These are phyloP conservation scores for Poeciliopsis gracilis DNA, from an alignment of 2,797 vertebrate genomes.

Conservation along the genomic window DNA sequence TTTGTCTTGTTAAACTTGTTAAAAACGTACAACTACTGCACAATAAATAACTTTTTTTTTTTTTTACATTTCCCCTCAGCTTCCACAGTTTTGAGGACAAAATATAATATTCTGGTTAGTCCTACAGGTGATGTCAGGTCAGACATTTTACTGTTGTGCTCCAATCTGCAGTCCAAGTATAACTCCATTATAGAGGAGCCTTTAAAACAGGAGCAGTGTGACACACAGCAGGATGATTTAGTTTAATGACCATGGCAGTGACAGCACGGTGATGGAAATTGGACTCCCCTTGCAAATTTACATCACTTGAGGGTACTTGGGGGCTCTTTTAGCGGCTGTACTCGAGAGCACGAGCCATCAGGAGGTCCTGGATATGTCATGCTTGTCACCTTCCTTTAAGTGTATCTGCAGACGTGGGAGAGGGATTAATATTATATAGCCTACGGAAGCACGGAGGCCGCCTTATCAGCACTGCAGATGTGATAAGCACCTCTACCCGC, in stretches of 20 bases:
- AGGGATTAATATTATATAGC: constrained; percentile 87
- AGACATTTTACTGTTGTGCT: constrained; percentile 66
- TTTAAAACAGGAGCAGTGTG: constrained; percentile 78
- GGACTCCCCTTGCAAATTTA: constrained; percentile 82
- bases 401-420: constrained; percentile 82
- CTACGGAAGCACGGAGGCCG: constrained; percentile 78
- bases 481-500: constrained; percentile 78
- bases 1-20: constrained; percentile 6
- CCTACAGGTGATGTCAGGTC: constrained; percentile 68
- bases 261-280: constrained; percentile 82
- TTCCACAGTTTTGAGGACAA: constrained; percentile 53
- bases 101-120: constrained; percentile 60
- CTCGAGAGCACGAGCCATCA: constrained; percentile 82
- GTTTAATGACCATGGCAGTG: constrained; percentile 84
- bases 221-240: constrained; percentile 83
- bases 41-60: constrained; percentile 49
- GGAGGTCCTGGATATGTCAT: constrained; percentile 87
- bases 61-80: constrained; percentile 20
- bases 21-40: background rate
- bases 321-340: constrained; percentile 80
- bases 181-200: constrained; percentile 80
- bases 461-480: constrained; percentile 81
- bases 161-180: constrained; percentile 80
- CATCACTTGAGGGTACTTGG: constrained; percentile 83
- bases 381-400: constrained; percentile 87